These are phyloP conservation scores for Phymanthus crucifer DNA, from an alignment of 92 coral and sea anemone species.

Conservation along the genomic window DNA sequence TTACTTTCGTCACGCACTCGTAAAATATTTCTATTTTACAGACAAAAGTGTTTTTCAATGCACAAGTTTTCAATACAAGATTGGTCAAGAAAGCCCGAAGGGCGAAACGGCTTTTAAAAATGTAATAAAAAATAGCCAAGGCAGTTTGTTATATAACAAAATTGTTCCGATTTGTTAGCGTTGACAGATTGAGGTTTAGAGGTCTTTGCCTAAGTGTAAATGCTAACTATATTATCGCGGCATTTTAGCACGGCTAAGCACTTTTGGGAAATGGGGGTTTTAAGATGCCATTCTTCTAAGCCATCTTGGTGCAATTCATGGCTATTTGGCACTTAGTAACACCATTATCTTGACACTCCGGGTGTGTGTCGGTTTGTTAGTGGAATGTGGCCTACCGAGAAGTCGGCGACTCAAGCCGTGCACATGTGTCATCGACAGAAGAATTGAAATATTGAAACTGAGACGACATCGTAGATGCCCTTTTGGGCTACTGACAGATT, in stretches of 20 bases:
- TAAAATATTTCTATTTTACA: too few relatives aligned
- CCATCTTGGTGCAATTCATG: not conserved
- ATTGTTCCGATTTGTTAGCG: too few relatives aligned
- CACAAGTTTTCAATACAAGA: too few relatives aligned
- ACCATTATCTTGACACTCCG: not conserved
- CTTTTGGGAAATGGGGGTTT: not conserved
- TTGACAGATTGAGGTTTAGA: too few relatives aligned
- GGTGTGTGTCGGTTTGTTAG: not conserved
- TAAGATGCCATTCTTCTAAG: not conserved
- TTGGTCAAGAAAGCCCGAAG: too few relatives aligned
- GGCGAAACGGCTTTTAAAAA: too few relatives aligned
- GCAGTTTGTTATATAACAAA: too few relatives aligned
- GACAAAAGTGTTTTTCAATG: too few relatives aligned
- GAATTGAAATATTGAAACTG: constrained; percentile 8
- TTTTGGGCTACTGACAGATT: not conserved
- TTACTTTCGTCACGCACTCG: too few relatives aligned
- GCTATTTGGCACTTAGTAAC: not conserved
- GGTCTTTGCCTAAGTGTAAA: not conserved
- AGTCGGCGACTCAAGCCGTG: not conserved
- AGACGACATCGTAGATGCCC: constrained; percentile 1
- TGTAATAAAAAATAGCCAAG: too few relatives aligned
- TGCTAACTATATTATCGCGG: not conserved
- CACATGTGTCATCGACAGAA: not conserved
- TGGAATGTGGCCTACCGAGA: not conserved
- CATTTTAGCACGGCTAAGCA: not conserved